These are phyloP conservation scores for Dasysyrphus albostriatus DNA, from an alignment of 2,888 invertebrate genomes.

Conservation along the genomic window DNA sequence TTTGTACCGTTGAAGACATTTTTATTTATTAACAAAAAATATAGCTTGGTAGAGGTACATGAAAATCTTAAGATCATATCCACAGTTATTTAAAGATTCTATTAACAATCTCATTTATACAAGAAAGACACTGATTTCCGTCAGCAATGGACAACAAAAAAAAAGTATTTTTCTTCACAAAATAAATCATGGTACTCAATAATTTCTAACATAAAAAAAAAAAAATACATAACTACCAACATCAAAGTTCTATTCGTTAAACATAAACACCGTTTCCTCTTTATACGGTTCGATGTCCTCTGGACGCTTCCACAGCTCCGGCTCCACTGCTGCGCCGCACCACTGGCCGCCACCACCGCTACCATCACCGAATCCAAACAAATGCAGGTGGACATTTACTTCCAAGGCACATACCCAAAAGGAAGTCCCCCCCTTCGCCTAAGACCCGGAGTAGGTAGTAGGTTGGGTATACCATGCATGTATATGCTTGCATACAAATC, in stretches of 20 bases:
- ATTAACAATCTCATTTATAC: not conserved
- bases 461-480: not conserved
- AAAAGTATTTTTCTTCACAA: not conserved
- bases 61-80: not conserved
- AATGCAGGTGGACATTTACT: slow-evolving; percentile 76
- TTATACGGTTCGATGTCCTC: slow-evolving; percentile 68
- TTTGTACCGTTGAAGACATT: not conserved
- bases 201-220: slow-evolving; percentile 6
- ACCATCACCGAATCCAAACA: slow-evolving; percentile 63
- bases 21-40: not conserved
- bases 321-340: not conserved
- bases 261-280: slow-evolving; percentile 68
- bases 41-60: no score
- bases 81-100: not conserved
- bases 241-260: slow-evolving; percentile 20
- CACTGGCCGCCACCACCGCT: no score
- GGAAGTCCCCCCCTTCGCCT: slow-evolving; percentile 47
- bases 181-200: slow-evolving; percentile 5
- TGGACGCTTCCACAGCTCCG: slow-evolving; percentile 13
- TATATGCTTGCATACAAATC: slow-evolving; percentile 54
- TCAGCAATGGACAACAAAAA: not conserved
- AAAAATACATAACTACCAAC: not conserved
- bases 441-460: not conserved
- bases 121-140: not conserved
- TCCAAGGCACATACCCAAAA: slow-evolving; percentile 75